phyloP scores from a whole-genome alignment of 92 coral and sea anemone species.

The Epizoanthus ramosus region DNA sequence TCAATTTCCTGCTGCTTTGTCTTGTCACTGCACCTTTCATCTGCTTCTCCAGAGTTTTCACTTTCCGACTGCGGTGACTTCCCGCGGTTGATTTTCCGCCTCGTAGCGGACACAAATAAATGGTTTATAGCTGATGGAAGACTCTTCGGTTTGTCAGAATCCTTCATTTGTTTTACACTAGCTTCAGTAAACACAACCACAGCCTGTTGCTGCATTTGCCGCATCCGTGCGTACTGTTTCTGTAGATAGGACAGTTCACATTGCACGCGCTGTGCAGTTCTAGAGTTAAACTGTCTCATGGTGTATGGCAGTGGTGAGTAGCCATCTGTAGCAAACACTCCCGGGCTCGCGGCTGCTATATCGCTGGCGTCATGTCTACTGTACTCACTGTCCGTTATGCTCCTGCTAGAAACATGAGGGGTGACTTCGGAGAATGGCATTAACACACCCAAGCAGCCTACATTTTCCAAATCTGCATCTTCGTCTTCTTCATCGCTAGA shows the following conservation, averaged over 20 bases:
- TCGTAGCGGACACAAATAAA: conserved; percentile 90
- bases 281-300: conserved; percentile 60
- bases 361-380: conserved; percentile 62
- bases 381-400: conserved; percentile 60
- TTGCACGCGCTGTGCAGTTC: conserved; percentile 49
- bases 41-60: conserved; percentile 43
- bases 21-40: conserved; percentile 39
- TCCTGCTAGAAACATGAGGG: conserved; percentile 53
- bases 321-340: conserved; percentile 89
- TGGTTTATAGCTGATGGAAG: conserved; percentile 93
- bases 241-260: conserved; percentile 79
- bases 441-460: conserved; percentile 90
- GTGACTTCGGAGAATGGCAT: conserved; percentile 87
- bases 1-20: conserved; percentile 49
- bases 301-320: conserved; percentile 79
- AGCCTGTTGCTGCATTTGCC: conserved; percentile 96
- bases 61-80: conserved; percentile 51
- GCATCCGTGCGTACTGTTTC: conserved; percentile 90
- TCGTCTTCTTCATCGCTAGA: conserved; percentile 99
- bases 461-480: conserved; percentile 74
- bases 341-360: conserved; percentile 89
- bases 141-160: conserved; percentile 74
- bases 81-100: conserved; percentile 61
- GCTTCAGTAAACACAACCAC: conserved; percentile 95
- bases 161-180: conserved; percentile 87